Conservation (phyloP, 2,888 invertebrate species). For the Thereva nobilitata region DNA sequence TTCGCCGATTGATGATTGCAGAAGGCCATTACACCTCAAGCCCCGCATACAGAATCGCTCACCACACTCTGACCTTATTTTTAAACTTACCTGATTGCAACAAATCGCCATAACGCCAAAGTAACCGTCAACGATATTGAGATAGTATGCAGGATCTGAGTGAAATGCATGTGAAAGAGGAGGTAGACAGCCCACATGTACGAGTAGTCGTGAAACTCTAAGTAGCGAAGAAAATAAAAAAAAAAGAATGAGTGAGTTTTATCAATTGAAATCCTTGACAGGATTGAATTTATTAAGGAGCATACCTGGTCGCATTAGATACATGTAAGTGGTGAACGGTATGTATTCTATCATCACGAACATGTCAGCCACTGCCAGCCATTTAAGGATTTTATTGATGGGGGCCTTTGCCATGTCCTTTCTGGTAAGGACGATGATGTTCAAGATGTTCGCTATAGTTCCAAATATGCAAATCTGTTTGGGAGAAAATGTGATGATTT, state of each 20-base stretch:
- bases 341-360: conserved; percentile 88
- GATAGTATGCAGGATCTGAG: conserved; percentile 85
- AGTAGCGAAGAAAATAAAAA: conserved; percentile 1
- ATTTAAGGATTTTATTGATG: conserved; percentile 82
- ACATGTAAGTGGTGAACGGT: conserved; percentile 72
- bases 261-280: not conserved
- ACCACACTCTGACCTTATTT: not conserved
- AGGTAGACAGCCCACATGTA: conserved; percentile 83
- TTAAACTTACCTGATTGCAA: conserved; percentile 74
- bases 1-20: no score
- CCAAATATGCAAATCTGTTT: conserved; percentile 81
- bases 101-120: conserved; percentile 88
- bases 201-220: conserved; percentile 87
- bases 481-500: no score
- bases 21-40: no score
- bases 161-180: conserved; percentile 86
- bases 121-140: conserved; percentile 92
- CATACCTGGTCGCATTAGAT: conserved; percentile 67
- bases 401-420: conserved; percentile 80
- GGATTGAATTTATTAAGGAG: no score
- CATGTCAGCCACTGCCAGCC: conserved; percentile 85
- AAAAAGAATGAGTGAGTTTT: conserved; percentile 14
- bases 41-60: no score
- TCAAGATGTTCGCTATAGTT: conserved; percentile 81
- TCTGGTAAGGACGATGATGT: conserved; percentile 83